A percentile compares a stretch with the other conserved stretches of the same genome.
Conservation (phyloP, 2,797 vertebrate species). For the Aldrovandia affinis region DNA sequence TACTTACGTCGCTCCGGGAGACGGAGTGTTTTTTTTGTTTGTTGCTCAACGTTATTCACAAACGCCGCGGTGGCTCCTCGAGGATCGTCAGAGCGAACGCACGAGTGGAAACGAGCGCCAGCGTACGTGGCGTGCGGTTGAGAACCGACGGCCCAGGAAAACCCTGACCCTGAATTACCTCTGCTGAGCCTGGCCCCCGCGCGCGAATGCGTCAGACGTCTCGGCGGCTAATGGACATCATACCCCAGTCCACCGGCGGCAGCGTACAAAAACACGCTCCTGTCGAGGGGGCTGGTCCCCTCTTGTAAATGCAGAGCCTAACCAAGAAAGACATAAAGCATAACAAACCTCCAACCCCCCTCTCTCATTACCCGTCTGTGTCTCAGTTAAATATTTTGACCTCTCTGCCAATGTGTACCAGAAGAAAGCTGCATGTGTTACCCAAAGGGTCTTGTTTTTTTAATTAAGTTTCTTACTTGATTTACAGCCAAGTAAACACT, state of each 20-base stretch:
- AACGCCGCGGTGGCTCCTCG: background rate
- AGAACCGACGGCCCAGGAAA: background rate
- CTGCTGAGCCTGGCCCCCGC: background rate
- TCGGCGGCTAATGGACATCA: background rate
- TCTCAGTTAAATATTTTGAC: slow-evolving; percentile 52
- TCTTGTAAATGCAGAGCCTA: slow-evolving; percentile 35
- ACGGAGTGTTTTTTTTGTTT: background rate
- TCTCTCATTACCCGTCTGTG: slow-evolving; percentile 35
- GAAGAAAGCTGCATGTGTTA: slow-evolving; percentile 75
- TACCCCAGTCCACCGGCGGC: slow-evolving; percentile 22
- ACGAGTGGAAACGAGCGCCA: background rate
- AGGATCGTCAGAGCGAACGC: background rate
- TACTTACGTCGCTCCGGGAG: background rate
- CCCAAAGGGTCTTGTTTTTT: slow-evolving; percentile 69
- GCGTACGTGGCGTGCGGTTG: background rate
- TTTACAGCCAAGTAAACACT: slow-evolving; percentile 64
- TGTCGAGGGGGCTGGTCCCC: slow-evolving; percentile 35
- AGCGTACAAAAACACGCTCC: slow-evolving; percentile 17
- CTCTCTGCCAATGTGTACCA: slow-evolving; percentile 57
- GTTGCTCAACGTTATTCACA: background rate
- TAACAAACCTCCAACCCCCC: slow-evolving; percentile 40
- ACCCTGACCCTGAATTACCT: background rate
- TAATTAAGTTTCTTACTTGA: slow-evolving; percentile 64
- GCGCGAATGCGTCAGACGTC: background rate
- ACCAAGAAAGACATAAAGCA: slow-evolving; percentile 57